Evolutionary conservation across 1,140 invertebrate species (phyloP).

Genomic region (Leptopilina clavipes): DNA sequence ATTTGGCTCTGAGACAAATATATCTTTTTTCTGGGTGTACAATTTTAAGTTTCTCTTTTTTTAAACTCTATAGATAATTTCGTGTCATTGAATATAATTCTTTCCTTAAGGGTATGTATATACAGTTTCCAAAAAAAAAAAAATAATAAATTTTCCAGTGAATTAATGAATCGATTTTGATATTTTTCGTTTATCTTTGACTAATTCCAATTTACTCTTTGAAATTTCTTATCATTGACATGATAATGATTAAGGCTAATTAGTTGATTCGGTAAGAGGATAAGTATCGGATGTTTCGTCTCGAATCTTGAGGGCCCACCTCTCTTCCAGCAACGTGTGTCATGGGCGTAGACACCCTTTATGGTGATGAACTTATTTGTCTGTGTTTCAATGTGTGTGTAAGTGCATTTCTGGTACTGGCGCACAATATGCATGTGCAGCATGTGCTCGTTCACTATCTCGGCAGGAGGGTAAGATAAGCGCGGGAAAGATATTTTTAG

Average conservation of each 20-base stretch:
- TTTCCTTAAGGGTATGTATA: too few relatives aligned
- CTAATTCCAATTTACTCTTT: too few relatives aligned
- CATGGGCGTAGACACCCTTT: constrained; percentile 68
- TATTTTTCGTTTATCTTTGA: background rate
- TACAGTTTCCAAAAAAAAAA: too few relatives aligned
- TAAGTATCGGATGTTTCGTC: constrained; percentile 49
- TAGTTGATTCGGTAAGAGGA: background rate
- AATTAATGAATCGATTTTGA: too few relatives aligned
- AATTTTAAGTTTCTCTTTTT: too few relatives aligned
- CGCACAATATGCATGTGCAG: constrained; percentile 60
- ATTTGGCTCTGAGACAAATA: too few relatives aligned
- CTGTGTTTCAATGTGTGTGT: constrained; percentile 42
- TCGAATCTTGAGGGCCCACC: constrained; percentile 27
- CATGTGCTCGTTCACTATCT: constrained; percentile 54
- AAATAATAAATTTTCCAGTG: too few relatives aligned
- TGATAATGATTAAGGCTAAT: background rate
- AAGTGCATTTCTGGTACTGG: constrained; percentile 52
- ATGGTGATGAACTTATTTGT: constrained; percentile 44
- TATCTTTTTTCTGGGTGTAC: too few relatives aligned
- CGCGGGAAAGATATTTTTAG: constrained; percentile 58
- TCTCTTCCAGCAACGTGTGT: constrained; percentile 56
- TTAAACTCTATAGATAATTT: too few relatives aligned
- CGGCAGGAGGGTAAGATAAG: constrained; percentile 53
- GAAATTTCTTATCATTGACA: too few relatives aligned
- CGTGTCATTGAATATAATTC: too few relatives aligned